Conservation (phyloP, 2,888 invertebrate genomes). For the Meloe dianella region DNA sequence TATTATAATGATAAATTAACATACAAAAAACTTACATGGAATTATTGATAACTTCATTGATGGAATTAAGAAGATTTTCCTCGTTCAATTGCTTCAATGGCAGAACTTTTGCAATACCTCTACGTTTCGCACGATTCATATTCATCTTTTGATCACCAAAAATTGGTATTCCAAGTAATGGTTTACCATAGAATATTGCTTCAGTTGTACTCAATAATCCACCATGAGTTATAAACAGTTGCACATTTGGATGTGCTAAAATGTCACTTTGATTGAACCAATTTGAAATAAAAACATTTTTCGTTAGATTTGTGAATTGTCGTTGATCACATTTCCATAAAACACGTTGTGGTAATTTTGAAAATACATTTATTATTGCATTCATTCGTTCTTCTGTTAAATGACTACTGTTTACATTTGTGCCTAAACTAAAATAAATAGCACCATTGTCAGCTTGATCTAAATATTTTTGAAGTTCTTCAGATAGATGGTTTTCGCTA, state of each 20-base stretch:
- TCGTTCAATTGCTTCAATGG: constrained; percentile 52
- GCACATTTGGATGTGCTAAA: constrained; percentile 58
- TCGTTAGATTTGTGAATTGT: constrained; percentile 46
- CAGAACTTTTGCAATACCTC: constrained; percentile 58
- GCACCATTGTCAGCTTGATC: constrained; percentile 54
- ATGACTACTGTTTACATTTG: constrained; percentile 51
- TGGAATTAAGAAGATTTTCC: constrained; percentile 43
- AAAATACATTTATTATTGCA: constrained; percentile 51
- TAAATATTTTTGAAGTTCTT: constrained; percentile 53
- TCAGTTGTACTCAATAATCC: constrained; percentile 61
- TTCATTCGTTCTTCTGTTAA: constrained; percentile 48
- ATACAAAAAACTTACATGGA: constrained; percentile 50
- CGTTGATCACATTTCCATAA: constrained; percentile 60
- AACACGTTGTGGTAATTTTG: constrained; percentile 55
- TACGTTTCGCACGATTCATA: constrained; percentile 56
- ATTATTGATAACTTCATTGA: constrained; percentile 47
- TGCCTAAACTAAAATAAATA: constrained; percentile 58
- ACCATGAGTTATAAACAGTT: constrained; percentile 61
- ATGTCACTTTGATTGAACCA: constrained; percentile 58
- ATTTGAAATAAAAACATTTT: constrained; percentile 55
- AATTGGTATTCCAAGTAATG: constrained; percentile 62
- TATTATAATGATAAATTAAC: constrained; percentile 27
- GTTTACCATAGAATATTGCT: constrained; percentile 60
- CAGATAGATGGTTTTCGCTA: constrained; percentile 29
- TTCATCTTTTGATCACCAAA: constrained; percentile 63